Evolutionary conservation across 1,140 invertebrate species (phyloP), one percentile per base, ranked within the genome.

Genomic region (Sycophila sp.): DNA sequence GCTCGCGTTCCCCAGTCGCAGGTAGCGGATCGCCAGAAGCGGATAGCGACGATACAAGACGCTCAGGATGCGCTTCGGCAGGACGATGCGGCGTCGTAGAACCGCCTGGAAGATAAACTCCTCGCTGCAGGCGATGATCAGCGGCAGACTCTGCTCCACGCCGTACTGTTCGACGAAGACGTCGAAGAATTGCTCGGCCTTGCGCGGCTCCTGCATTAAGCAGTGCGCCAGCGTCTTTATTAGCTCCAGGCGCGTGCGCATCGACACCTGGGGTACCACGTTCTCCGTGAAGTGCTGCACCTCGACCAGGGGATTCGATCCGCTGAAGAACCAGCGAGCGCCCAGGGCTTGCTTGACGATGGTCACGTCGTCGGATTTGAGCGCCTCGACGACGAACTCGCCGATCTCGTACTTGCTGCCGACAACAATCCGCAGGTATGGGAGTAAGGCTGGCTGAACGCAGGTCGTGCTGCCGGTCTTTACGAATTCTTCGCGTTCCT

Each of bases 301-400:
- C n/a, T 78, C 73, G 4, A 81, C 45, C 0, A 69, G 17, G 1
- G 60, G 67, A 6, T 78, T 65, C 2, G 51, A 58, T 0, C 69
- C 69, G 5, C 77, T 49, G 55, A 85, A 83, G 15, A 83, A 76
- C 71, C 79, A 76, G 0, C 40, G 51, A 0, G 76, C 78, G 7
- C 76, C 72, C 0, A 86, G 32, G n/a, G 80, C 83, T 53, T 72
- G 70, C 1, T 75, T 66, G 7, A 78, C 72, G 0, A 86, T n/a
- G 0, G 62, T 28, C 13, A 28, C 0, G 17, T 85, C 76, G 0
- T 78, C 76, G 0, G 80, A 80, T 32, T 71, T 78, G 0, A 85
- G 66, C 0, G 81, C 78, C 10, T 75, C 60, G 0, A 79, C 56
- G n/a, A 85, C 73, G 0, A 28, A 53, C 1, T 76, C 56, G 5